Evolutionary conservation across 2,113 vertebrate genomes (phyloP), one percentile per base, ranked within the genome.

Genomic region (Cinclus mexicanus): DNA sequence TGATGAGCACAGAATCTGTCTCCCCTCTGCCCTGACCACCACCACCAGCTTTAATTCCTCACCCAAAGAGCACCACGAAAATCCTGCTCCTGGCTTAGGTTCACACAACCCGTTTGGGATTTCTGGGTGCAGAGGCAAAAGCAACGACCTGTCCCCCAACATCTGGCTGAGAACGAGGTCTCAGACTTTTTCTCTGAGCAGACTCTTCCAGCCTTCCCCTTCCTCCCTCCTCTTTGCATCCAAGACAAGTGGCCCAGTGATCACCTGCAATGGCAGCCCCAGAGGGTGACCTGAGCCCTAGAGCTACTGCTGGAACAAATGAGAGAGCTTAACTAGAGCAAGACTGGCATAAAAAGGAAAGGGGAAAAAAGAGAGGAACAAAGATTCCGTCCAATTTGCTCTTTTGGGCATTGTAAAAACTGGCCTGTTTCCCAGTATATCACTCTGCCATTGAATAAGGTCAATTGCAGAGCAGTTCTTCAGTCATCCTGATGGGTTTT

Each of bases 301-400:
- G 94, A 94, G 92, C 96, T 93, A 95, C 57, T 57, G 96, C 75
- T 59, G 95, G 96, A 97, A 98, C 96, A 97, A 98, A 97, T 74
- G 95, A 97, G 92, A 93, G 95, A 94, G 97, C 97, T 98, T 98
- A 98, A 98, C 98, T 95, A 94, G 97, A 96, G 96, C 96, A 93
- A 74, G 97, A 87, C 97, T 96, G 95, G 95, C 95, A 93, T 95
- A 94, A 97, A 98, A 97, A 97, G 97, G 94, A 92, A 96, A 84
- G 89, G 41, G 93, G 79, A 96, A 91, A 87, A 95, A 95, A 94
- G 91, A 94, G 93, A 96, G 93, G 97, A 97, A 98, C 97, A 98
- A 98, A 98, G 98, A 98, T 97, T 95, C 97, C 94, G 79, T 98
- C 98, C 97, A 98, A 98, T 98, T 98, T 98, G 98, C 98, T 98